Conservation (phyloP, 2,797 vertebrate species). For the Champsocephalus gunnari region DNA sequence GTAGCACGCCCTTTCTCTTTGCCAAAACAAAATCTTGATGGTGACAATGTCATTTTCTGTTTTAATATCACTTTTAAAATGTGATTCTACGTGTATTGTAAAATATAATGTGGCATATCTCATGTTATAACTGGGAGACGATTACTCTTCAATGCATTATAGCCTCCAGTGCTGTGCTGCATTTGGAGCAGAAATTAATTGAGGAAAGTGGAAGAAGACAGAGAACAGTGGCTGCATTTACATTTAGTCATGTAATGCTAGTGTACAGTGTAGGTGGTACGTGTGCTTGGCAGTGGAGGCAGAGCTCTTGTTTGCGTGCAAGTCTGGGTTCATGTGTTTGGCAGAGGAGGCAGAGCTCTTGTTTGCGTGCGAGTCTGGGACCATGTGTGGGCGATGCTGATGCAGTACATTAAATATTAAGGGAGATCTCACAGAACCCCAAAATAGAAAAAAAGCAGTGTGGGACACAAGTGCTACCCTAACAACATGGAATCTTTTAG, state of each 20-base stretch:
- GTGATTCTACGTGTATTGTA: constrained; percentile 24
- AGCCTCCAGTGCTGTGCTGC: constrained; percentile 54
- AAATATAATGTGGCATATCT: constrained; percentile 34
- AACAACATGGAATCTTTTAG: constrained; percentile 49
- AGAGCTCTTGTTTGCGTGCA: constrained; percentile 75
- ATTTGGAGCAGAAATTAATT: constrained; percentile 72
- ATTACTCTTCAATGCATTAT: constrained; percentile 39
- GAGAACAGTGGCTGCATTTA: constrained; percentile 53
- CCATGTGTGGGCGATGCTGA: constrained; percentile 84
- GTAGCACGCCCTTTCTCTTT: neutral
- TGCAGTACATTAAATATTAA: constrained; percentile 87
- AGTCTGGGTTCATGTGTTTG: constrained; percentile 76
- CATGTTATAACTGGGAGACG: constrained; percentile 21
- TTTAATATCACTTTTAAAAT: constrained; percentile 13
- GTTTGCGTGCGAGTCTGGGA: constrained; percentile 83
- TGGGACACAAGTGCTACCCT: constrained; percentile 51
- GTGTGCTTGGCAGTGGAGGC: constrained; percentile 74
- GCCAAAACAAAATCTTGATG: constrained; percentile 1
- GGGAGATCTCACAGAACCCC: constrained; percentile 77
- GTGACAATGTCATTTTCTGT: neutral
- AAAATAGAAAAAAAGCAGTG: constrained; percentile 77
- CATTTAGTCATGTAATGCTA: constrained; percentile 65
- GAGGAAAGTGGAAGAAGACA: constrained; percentile 53
- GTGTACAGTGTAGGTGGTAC: constrained; percentile 76
- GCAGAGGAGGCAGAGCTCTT: constrained; percentile 75